Base-by-base conservation (phyloP, 2,888 invertebrate genomes). In the Phalera bucephala region DNA sequence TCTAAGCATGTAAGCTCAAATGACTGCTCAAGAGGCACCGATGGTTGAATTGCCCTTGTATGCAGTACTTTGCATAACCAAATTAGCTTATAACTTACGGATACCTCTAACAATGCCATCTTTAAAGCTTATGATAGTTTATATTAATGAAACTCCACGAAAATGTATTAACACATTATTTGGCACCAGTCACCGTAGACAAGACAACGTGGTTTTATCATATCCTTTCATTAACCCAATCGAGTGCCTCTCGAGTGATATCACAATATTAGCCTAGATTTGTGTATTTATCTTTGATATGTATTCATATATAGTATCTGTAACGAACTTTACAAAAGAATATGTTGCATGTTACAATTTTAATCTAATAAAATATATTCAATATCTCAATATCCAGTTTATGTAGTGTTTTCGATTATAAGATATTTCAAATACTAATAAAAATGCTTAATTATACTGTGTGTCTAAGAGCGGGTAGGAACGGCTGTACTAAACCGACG, bases 191-290 rank as follows among this genome's bases (percentile, higher is more conserved):
- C 25, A 5, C 25, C 28, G 14, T 12, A 19, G n/a, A 40, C 35
- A 35, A 23, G 33, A 35, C 37, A 38, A 45, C 33, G 36, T 33
- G 20, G 27, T 40, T 47, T 55, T 60, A 61, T 60, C 59, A 35
- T 39, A 52, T 40, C 42, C 43, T 46, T 61, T 58, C 43, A 69
- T 67, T 67, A 65, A 64, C 55, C 52, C 45, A 52, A 64, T 64
- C 61, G 52, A 69, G 67, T 64, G 61, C 57, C 66, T 51, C 70
- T 69, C 55, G 57, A 69, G 52, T 52, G 66, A 55, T 69, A 69
- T 56, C 63, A 43, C 32, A 44, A 60, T 68, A 68, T 67, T 67
- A 65, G 50, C 52, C 52, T 57, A 59, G 47, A 64, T 66, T 63
- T 59, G 48, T 45, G 45, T 47, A 50, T 52, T 52, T 60, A 45